These are phyloP conservation scores for Chironomus riparius DNA, from an alignment of 2,888 invertebrate genomes.

Conservation along the genomic window DNA sequence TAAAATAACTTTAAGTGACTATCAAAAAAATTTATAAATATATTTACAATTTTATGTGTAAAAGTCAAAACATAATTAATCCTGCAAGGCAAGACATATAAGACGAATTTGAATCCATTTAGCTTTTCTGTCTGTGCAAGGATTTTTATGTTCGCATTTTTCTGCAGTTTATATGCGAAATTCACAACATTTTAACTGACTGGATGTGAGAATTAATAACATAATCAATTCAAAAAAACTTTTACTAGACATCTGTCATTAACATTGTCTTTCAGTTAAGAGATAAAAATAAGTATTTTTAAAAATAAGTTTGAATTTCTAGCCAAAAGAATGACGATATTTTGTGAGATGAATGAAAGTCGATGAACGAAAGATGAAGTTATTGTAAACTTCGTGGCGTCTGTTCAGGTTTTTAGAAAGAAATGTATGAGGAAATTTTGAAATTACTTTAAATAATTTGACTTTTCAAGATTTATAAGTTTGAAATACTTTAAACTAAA, in stretches of 20 bases:
- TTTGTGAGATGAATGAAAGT: neutral
- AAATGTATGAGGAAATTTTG: too few relatives aligned
- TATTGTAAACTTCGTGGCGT: too few relatives aligned
- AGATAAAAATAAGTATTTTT: neutral
- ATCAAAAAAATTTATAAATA: neutral
- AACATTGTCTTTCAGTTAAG: neutral
- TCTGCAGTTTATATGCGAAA: too few relatives aligned
- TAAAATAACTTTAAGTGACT: neutral
- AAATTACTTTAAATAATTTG: too few relatives aligned
- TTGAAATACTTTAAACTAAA: too few relatives aligned
- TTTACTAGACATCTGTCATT: neutral
- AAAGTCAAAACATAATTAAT: conserved; percentile 22
- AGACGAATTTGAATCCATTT: neutral
- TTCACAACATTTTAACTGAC: neutral
- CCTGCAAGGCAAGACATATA: neutral
- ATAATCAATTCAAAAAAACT: neutral
- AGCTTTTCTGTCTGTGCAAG: too few relatives aligned
- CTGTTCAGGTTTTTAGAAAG: too few relatives aligned
- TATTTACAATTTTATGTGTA: neutral
- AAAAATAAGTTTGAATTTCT: neutral
- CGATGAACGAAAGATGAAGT: too few relatives aligned
- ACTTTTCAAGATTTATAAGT: too few relatives aligned
- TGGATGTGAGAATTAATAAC: neutral
- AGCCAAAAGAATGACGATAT: neutral
- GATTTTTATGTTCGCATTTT: too few relatives aligned